These are phyloP conservation scores for Glandiceps talaboti DNA, from an alignment of 53 echinoderm and acorn worm species.

Conservation along the genomic window DNA sequence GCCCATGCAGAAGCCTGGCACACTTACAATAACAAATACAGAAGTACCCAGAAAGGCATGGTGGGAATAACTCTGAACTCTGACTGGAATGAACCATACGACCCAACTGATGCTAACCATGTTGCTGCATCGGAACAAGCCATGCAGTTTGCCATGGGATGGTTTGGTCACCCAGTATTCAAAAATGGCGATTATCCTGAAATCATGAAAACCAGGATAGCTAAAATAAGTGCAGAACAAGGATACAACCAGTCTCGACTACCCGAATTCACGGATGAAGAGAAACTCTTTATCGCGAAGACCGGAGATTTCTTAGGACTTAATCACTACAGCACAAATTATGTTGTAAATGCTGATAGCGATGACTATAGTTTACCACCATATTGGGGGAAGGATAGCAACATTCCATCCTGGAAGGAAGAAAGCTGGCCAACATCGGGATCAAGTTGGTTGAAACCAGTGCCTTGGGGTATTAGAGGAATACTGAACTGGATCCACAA, in stretches of 20 bases:
- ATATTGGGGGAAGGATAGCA: slow-evolving; percentile 24
- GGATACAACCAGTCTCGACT: slow-evolving; percentile 44
- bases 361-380: slow-evolving; percentile 1
- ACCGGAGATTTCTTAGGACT: slow-evolving; percentile 81
- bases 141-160: slow-evolving; percentile 56
- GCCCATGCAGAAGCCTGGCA: slow-evolving; percentile 20
- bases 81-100: slow-evolving; percentile 14
- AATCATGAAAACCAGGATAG: slow-evolving; percentile 70
- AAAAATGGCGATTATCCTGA: slow-evolving; percentile 75
- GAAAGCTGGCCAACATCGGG: slow-evolving; percentile 25
- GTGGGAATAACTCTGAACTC: background rate
- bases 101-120: slow-evolving; percentile 13
- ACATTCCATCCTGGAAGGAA: slow-evolving; percentile 20
- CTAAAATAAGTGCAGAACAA: slow-evolving; percentile 46
- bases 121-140: slow-evolving; percentile 46
- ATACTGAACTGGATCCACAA: slow-evolving; percentile 68
- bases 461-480: slow-evolving; percentile 59
- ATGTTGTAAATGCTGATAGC: slow-evolving; percentile 6
- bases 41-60: background rate
- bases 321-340: slow-evolving; percentile 61
- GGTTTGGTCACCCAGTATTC: slow-evolving; percentile 79
- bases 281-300: slow-evolving; percentile 42
- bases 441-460: slow-evolving; percentile 48
- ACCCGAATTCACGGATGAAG: slow-evolving; percentile 75
- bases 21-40: slow-evolving; percentile 13